phyloP scores from a whole-genome alignment of 2,888 invertebrate genomes.

The Tryphoninae sp. region DNA sequence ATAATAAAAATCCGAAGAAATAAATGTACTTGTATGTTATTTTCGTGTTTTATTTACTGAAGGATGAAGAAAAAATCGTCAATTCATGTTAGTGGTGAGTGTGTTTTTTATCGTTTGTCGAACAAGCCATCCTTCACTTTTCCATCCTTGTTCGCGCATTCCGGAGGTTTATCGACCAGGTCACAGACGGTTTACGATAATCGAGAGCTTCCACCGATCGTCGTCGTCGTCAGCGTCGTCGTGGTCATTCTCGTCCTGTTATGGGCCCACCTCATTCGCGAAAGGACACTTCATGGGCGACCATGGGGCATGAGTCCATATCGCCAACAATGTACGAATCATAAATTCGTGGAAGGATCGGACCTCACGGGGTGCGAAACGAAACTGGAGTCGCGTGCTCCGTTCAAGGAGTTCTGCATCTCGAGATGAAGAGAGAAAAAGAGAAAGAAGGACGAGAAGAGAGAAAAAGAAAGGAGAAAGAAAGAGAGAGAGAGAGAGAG shows the following conservation, averaged over 20 bases:
- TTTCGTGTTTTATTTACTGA: too few species aligned
- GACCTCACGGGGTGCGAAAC: conserved; percentile 56
- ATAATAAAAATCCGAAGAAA: too few species aligned
- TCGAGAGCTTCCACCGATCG: conserved; percentile 45
- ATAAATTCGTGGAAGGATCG: conserved; percentile 63
- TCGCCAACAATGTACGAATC: conserved; percentile 57
- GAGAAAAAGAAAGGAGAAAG: too few species aligned
- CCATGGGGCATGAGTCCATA: conserved; percentile 45
- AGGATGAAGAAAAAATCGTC: too few species aligned
- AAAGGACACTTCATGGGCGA: conserved; percentile 26
- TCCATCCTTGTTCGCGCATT: not conserved
- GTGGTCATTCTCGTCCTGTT: not conserved
- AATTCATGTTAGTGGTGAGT: too few species aligned
- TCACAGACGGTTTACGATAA: conserved; percentile 43
- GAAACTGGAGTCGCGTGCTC: conserved; percentile 61
- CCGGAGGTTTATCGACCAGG: conserved; percentile 9
- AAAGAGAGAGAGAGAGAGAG: not conserved
- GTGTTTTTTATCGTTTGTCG: too few species aligned
- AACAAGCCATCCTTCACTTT: too few species aligned
- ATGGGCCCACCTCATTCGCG: conserved; percentile 1
- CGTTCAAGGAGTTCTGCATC: conserved; percentile 22
- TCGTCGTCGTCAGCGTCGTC: conserved; percentile 18
- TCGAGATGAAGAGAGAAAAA: not conserved
- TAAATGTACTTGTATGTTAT: too few species aligned
- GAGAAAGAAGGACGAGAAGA: not conserved